These are phyloP conservation scores for Erpornis zantholeuca DNA, from an alignment of 2,113 vertebrate genomes.

Conservation along the genomic window DNA sequence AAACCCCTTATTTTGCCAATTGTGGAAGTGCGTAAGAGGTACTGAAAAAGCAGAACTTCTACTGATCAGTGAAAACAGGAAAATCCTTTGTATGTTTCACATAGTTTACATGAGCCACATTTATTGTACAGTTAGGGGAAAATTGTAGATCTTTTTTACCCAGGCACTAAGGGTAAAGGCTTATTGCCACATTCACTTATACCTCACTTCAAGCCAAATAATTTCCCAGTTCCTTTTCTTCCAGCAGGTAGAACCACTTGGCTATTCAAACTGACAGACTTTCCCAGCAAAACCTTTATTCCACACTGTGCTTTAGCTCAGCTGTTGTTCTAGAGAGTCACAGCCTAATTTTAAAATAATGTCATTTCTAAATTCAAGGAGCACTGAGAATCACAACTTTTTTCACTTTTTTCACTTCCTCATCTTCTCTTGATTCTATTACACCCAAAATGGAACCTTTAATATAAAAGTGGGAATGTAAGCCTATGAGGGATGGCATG, in stretches of 20 bases:
- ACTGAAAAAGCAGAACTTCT: background rate
- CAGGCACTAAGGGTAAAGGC: background rate
- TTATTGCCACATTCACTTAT: background rate
- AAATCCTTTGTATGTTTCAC: background rate
- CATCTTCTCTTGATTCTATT: background rate
- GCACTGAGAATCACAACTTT: background rate
- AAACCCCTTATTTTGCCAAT: background rate
- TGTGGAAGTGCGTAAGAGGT: background rate
- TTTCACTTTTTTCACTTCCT: background rate
- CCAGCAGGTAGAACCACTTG: background rate
- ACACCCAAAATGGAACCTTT: background rate
- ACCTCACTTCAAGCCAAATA: background rate
- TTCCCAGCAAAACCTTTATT: background rate
- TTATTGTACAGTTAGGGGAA: background rate
- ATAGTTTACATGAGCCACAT: background rate
- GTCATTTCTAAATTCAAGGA: background rate
- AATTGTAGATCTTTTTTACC: background rate
- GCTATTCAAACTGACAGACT: background rate
- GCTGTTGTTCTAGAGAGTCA: background rate
- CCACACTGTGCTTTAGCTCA: background rate
- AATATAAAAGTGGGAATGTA: background rate
- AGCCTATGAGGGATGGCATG: background rate
- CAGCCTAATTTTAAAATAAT: background rate
- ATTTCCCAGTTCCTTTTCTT: background rate
- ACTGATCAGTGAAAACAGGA: background rate